Evolutionary conservation across 2,888 invertebrate genomes (phyloP).

Genomic region (Apotomis turbidana): DNA sequence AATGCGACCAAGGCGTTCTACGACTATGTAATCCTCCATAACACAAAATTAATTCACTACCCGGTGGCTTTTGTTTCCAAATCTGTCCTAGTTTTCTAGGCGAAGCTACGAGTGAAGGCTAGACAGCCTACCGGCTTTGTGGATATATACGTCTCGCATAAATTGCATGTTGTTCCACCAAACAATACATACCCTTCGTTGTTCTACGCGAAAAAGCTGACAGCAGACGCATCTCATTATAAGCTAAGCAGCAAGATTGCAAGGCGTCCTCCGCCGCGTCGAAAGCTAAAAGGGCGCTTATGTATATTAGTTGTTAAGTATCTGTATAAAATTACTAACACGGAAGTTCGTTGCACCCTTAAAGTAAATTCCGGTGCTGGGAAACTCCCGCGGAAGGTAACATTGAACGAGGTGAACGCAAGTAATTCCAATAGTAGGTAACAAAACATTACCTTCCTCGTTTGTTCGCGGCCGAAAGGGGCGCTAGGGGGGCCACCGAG

Average conservation of each 20-base stretch:
- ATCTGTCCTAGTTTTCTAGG: conserved; percentile 24
- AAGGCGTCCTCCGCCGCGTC: background rate
- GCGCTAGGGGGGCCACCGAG: conserved; percentile 45
- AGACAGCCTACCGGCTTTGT: conserved; percentile 18
- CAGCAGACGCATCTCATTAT: conserved; percentile 9
- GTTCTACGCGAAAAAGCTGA: conserved; percentile 14
- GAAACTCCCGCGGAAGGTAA: conserved; percentile 53
- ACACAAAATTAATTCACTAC: conserved; percentile 8
- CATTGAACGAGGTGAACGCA: conserved; percentile 51
- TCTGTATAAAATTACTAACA: conserved; percentile 43
- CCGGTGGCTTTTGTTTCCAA: conserved; percentile 18
- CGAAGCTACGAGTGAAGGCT: conserved; percentile 18
- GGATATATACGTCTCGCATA: background rate
- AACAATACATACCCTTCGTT: conserved; percentile 6
- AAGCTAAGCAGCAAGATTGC: background rate
- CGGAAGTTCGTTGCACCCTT: conserved; percentile 50
- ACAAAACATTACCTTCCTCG: conserved; percentile 48
- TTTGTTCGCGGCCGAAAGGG: conserved; percentile 47
- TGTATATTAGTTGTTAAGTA: conserved; percentile 7
- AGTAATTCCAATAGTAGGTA: conserved; percentile 50
- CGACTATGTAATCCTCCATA: background rate
- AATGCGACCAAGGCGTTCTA: conserved; percentile 19
- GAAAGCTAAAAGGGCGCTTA: conserved; percentile 12
- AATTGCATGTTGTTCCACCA: conserved; percentile 3
- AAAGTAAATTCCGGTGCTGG: conserved; percentile 52